A percentile compares a stretch with the other conserved stretches of the same genome.
phyloP scores from a whole-genome alignment of 2,113 vertebrate species.

The Mus musculus region GRCm39 chr1:160472501-160473000 shows the following conservation, averaged over 20 bases:
- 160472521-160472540: neutral
- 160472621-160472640: neutral
- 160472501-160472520: slow-evolving; percentile 25
- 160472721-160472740: neutral
- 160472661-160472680: neutral
- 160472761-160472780: neutral
- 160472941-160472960: slow-evolving; percentile 98
- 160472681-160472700: no score
- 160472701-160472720: no score
- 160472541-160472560: neutral
- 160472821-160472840: slow-evolving; percentile 53
- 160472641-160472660: neutral
- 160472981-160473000: slow-evolving; percentile 22
- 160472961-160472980: slow-evolving; percentile 95
- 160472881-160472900: slow-evolving; percentile 96
- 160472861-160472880: slow-evolving; percentile 90
- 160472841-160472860: slow-evolving; percentile 57
- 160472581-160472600: neutral
- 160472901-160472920: slow-evolving; percentile 98
- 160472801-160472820: slow-evolving; percentile 22
- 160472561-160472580: neutral
- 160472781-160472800: neutral
- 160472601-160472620: neutral
- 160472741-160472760: neutral
- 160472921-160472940: slow-evolving; percentile 98